phyloP scores from a whole-genome alignment of 2,797 vertebrate species.

The Vireo griseus region DNA sequence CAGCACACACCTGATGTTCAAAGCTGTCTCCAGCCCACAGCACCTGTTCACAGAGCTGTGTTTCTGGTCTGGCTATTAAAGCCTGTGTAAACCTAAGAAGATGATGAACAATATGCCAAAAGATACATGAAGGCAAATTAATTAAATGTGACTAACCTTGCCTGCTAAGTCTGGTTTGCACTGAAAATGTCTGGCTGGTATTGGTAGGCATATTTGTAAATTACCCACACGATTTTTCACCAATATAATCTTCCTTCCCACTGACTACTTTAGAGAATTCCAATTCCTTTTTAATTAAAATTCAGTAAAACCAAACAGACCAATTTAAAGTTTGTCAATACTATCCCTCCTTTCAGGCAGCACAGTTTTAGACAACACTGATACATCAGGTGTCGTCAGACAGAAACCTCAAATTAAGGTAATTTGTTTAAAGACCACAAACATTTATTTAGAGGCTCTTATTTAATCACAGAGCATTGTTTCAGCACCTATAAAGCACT shows the following conservation, averaged over 20 bases:
- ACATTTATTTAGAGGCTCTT: neutral
- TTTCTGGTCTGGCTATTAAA: neutral
- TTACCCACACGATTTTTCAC: neutral
- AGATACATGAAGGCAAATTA: neutral
- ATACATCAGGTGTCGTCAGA: neutral
- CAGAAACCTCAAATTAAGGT: neutral
- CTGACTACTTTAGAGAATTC: neutral
- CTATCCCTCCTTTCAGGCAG: neutral
- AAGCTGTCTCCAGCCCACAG: neutral
- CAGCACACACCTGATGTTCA: neutral
- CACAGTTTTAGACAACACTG: neutral
- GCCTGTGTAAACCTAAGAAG: neutral
- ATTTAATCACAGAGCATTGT: neutral
- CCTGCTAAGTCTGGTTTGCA: neutral
- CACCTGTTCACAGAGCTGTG: neutral
- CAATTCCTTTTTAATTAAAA: slow-evolving; percentile 23
- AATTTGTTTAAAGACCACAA: neutral
- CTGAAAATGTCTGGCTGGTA: neutral
- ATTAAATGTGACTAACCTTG: neutral
- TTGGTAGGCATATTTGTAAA: neutral
- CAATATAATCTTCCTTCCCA: neutral
- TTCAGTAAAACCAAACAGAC: neutral
- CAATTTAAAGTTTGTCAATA: slow-evolving; percentile 10
- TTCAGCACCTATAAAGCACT: neutral
- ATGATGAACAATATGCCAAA: neutral